Conservation (phyloP, 2,888 invertebrate genomes). For the Alcis repandata region DNA sequence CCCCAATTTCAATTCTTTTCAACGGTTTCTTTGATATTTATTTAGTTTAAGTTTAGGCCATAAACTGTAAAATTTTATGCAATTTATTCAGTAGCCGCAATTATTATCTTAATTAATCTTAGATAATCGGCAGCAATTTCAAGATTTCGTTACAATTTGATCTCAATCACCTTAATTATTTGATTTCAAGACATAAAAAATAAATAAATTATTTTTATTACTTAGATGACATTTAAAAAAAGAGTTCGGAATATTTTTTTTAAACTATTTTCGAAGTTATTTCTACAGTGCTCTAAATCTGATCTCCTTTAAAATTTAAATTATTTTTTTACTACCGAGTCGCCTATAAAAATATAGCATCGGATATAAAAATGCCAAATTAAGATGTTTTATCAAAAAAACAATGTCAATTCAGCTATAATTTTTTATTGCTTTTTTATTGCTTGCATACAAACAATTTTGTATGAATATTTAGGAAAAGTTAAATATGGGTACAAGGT, state of each 20-base stretch:
- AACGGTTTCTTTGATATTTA: slow-evolving; percentile 5
- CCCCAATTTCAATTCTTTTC: neutral
- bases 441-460: neutral
- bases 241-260: neutral
- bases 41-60: neutral
- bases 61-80: neutral
- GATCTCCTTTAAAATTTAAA: neutral
- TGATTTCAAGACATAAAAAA: neutral
- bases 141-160: neutral
- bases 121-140: neutral
- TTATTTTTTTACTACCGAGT: neutral
- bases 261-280: neutral
- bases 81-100: slow-evolving; percentile 1
- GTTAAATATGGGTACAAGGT: too few species aligned
- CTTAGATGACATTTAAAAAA: neutral
- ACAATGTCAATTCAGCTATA: neutral
- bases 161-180: neutral
- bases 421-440: neutral
- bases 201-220: slow-evolving; percentile 7
- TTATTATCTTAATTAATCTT: slow-evolving; percentile 1
- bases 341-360: neutral
- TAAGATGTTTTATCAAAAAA: neutral
- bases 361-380: neutral
- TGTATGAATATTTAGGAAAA: too few species aligned
- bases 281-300: neutral